phyloP scores from a whole-genome alignment of 2,888 invertebrate genomes.

The Drosophila robusta region DNA sequence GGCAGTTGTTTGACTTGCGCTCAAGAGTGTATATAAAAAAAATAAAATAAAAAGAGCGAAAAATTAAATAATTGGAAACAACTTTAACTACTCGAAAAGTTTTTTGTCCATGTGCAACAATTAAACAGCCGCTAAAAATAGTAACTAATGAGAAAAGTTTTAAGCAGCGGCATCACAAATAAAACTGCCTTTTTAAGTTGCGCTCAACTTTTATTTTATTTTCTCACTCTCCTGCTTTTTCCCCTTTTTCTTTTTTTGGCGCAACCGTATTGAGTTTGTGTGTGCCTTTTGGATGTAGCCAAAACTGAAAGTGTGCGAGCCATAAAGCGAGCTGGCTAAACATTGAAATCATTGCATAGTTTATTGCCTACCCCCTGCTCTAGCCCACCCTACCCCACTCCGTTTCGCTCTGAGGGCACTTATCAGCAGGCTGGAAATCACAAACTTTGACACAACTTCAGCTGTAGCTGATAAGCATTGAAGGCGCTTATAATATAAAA shows the following conservation, averaged over 20 bases:
- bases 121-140: slow-evolving; percentile 76
- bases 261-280: slow-evolving; percentile 39
- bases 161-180: slow-evolving; percentile 53
- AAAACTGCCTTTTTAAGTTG: slow-evolving; percentile 42
- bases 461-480: slow-evolving; percentile 60
- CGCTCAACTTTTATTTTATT: slow-evolving; percentile 32
- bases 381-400: neutral
- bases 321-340: slow-evolving; percentile 43
- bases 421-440: slow-evolving; percentile 39
- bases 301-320: slow-evolving; percentile 36
- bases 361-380: slow-evolving; percentile 11
- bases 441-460: slow-evolving; percentile 60
- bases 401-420: slow-evolving; percentile 4
- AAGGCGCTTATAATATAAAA: slow-evolving; percentile 49
- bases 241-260: neutral
- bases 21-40: slow-evolving; percentile 12
- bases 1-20: slow-evolving; percentile 45
- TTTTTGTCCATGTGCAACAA: slow-evolving; percentile 65
- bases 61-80: slow-evolving; percentile 50
- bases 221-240: slow-evolving; percentile 19
- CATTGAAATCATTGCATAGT: slow-evolving; percentile 40
- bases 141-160: slow-evolving; percentile 79
- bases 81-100: slow-evolving; percentile 59
- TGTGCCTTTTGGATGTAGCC: slow-evolving; percentile 8
- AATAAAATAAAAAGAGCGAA: slow-evolving; percentile 20